Conservation (phyloP, 1,140 invertebrate genomes). For the Watersipora subatra region DNA sequence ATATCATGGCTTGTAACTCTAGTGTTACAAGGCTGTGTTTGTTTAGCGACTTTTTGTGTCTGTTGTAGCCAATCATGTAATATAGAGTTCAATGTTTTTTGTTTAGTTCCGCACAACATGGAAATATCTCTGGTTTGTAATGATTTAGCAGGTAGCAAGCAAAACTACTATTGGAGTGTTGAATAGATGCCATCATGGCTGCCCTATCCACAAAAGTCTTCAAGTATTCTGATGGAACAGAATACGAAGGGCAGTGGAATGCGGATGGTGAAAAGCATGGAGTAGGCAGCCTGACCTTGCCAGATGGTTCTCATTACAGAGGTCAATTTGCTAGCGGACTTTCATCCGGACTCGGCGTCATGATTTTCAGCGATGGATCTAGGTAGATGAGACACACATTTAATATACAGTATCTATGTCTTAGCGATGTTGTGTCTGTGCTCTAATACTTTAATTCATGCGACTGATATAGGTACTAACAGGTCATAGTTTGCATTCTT, state of each 20-base stretch:
- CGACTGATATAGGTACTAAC: background rate
- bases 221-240: background rate
- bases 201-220: no score
- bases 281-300: background rate
- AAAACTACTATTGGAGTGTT: no score
- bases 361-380: background rate
- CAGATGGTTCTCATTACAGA: background rate
- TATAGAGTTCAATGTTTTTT: no score
- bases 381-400: background rate
- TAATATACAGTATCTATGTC: background rate
- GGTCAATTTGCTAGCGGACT: background rate
- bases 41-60: no score
- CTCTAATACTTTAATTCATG: background rate
- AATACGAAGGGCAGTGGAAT: background rate
- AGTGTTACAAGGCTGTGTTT: no score
- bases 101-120: no score
- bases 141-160: no score
- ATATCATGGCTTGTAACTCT: no score
- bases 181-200: no score
- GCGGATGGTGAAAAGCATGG: background rate
- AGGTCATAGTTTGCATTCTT: background rate
- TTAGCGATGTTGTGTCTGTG: background rate
- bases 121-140: no score
- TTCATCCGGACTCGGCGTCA: background rate
- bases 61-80: no score